These are phyloP conservation scores for Pherbina coryleti DNA, from an alignment of 2,888 invertebrate species.

Conservation along the genomic window DNA sequence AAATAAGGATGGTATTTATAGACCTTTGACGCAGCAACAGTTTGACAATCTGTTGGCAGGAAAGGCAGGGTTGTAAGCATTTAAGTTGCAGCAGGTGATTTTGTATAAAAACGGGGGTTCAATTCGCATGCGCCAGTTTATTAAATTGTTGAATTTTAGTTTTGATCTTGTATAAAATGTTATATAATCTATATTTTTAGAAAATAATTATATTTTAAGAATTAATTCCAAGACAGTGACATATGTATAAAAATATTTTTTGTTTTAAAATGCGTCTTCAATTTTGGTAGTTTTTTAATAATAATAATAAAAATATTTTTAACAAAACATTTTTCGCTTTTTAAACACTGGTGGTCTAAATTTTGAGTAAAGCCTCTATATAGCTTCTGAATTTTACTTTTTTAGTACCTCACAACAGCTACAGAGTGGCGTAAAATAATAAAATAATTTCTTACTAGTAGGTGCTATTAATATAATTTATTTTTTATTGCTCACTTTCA, in stretches of 20 bases:
- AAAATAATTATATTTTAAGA: background rate
- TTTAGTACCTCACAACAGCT: too few species aligned
- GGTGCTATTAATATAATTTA: too few species aligned
- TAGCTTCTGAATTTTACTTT: too few species aligned
- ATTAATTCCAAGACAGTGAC: constrained; percentile 1
- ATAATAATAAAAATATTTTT: too few species aligned
- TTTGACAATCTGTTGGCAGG: constrained; percentile 72
- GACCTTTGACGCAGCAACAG: constrained; percentile 70
- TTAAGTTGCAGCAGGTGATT: constrained; percentile 46
- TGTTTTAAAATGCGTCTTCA: too few species aligned
- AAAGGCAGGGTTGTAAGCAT: constrained; percentile 70
- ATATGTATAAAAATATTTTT: background rate
- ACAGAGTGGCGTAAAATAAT: too few species aligned
- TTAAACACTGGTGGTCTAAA: too few species aligned
- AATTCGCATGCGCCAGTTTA: background rate
- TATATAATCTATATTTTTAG: background rate
- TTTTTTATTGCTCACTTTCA: too few species aligned
- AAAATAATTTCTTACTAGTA: too few species aligned
- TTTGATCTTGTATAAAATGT: background rate
- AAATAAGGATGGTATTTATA: constrained; percentile 71
- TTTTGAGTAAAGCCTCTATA: too few species aligned
- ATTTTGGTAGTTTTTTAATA: too few species aligned
- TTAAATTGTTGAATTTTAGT: constrained; percentile 17
- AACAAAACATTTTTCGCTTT: too few species aligned
- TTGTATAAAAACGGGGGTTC: constrained; percentile 16